These are phyloP conservation scores for Hyles vespertilio DNA, from an alignment of 1,140 invertebrate genomes.

Conservation along the genomic window DNA sequence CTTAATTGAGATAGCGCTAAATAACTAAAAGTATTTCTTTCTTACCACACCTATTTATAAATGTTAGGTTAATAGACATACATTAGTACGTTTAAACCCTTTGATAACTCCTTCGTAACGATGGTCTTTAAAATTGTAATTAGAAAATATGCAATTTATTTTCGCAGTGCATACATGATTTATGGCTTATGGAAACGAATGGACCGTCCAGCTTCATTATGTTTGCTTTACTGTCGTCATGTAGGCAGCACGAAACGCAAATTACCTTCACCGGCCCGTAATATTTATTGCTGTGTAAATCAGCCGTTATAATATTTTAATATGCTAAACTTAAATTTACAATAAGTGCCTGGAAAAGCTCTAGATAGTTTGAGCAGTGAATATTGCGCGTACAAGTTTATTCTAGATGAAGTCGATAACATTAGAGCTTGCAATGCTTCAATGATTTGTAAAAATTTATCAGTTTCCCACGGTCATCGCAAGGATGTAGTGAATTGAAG, in stretches of 20 bases:
- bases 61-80: no score
- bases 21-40: no score
- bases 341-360: no score
- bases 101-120: no score
- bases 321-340: no score
- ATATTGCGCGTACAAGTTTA: no score
- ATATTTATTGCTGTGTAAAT: conserved; percentile 4
- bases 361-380: no score
- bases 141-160: conserved; percentile 12
- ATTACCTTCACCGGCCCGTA: conserved; percentile 4
- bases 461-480: conserved; percentile 35
- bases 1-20: no score
- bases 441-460: conserved; percentile 30
- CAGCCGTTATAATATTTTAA: background rate
- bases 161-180: conserved; percentile 18
- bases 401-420: conserved; percentile 28
- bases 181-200: conserved; percentile 9
- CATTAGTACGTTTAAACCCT: no score
- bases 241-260: conserved; percentile 8
- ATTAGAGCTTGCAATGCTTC: conserved; percentile 40
- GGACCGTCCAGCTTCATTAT: background rate
- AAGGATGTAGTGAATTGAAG: conserved; percentile 1
- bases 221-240: conserved; percentile 6
- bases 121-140: no score
- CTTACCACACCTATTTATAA: no score